These are phyloP conservation scores for Brachyrhaphis roseni DNA, from an alignment of 2,797 vertebrate species.

Conservation along the genomic window DNA sequence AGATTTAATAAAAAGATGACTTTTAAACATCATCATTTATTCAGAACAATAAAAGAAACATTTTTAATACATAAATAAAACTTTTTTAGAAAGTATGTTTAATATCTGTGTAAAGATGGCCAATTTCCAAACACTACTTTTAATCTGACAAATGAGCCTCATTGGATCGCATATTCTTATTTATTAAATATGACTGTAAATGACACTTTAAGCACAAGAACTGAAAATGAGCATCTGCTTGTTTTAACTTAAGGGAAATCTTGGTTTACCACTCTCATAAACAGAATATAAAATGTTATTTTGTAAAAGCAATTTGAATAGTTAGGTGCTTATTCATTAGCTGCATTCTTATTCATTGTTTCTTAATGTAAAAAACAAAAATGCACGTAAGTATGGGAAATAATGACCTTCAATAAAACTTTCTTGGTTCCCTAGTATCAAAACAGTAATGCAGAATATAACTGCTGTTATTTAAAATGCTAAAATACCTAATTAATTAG, in stretches of 20 bases:
- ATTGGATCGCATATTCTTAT: no score
- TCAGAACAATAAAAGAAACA: no score
- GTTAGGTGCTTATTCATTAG: not conserved
- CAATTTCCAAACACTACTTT: no score
- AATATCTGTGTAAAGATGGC: no score
- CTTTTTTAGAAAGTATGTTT: no score
- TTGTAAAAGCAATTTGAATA: not conserved
- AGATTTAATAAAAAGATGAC: no score
- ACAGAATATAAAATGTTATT: not conserved
- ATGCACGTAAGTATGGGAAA: not conserved
- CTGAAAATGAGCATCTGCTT: slow-evolving; percentile 1
- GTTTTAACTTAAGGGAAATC: not conserved
- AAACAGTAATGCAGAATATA: not conserved
- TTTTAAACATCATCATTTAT: no score
- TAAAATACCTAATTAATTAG: not conserved
- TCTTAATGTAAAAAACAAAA: not conserved
- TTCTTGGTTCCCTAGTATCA: not conserved
- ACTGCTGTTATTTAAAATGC: not conserved
- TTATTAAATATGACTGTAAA: not conserved
- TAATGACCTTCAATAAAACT: not conserved
- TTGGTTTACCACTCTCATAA: not conserved
- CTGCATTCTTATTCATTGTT: no score
- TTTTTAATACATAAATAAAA: no score
- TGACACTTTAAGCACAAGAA: not conserved
- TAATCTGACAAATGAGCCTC: no score